These are phyloP conservation scores for Lepidurus apus DNA, from an alignment of 1,140 invertebrate genomes.

Conservation along the genomic window DNA sequence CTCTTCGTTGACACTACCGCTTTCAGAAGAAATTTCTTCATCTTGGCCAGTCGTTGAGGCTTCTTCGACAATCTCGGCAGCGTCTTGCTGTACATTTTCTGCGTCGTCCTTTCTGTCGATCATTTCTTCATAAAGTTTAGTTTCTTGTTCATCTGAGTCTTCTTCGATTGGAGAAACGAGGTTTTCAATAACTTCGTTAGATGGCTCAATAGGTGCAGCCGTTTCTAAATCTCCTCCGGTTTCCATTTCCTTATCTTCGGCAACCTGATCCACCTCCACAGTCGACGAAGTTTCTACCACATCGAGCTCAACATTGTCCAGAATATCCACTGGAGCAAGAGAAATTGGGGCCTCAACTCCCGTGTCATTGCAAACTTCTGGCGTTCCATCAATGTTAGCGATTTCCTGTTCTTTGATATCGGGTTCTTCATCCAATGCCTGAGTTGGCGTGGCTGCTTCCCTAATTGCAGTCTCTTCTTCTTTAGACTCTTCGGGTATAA, in stretches of 20 bases:
- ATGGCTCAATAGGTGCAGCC: too few relatives aligned
- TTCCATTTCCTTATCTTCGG: background rate
- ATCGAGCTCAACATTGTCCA: background rate
- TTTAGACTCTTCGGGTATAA: background rate
- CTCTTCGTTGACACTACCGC: too few relatives aligned
- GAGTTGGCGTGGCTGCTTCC: background rate
- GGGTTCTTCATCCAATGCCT: background rate
- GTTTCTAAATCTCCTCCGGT: too few relatives aligned
- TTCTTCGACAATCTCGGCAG: too few relatives aligned
- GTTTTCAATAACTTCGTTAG: too few relatives aligned
- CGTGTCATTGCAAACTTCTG: background rate
- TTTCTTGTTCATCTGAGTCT: background rate
- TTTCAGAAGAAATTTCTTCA: too few relatives aligned
- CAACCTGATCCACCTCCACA: background rate
- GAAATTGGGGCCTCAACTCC: background rate
- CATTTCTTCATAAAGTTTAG: background rate
- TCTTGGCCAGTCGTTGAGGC: too few relatives aligned
- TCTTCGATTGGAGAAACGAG: background rate
- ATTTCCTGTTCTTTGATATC: background rate
- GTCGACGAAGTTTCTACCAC: background rate
- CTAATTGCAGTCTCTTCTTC: background rate
- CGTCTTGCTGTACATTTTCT: too few relatives aligned
- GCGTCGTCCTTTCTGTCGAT: too few relatives aligned
- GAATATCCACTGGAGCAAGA: background rate
- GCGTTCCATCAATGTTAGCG: background rate